Percentiles rank a stretch among this genome's conserved stretches.
Evolutionary conservation across 1,140 invertebrate species (phyloP).

Genomic region (Amyelois transitella): DNA sequence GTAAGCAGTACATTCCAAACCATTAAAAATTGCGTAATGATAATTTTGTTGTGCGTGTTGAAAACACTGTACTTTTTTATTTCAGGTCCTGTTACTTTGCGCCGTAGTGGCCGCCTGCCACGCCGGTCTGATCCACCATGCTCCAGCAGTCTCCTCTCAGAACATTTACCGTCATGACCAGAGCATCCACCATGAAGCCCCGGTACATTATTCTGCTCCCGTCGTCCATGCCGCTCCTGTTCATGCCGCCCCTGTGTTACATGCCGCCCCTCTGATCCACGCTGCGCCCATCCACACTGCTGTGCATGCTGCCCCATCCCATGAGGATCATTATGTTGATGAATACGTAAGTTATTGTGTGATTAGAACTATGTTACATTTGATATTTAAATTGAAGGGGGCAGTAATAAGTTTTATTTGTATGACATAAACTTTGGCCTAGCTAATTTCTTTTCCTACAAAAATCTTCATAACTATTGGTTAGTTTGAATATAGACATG

Average conservation of each 20-base stretch:
- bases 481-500: no score
- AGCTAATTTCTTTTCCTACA: no score
- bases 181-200: slow-evolving; percentile 10
- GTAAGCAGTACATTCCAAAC: slow-evolving; percentile 36
- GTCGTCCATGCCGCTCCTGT: slow-evolving; percentile 12
- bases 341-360: slow-evolving; percentile 47
- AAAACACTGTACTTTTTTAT: slow-evolving; percentile 11
- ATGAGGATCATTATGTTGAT: slow-evolving; percentile 59
- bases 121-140: slow-evolving; percentile 64
- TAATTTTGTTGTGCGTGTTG: slow-evolving; percentile 1
- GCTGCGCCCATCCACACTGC: slow-evolving; percentile 22
- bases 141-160: slow-evolving; percentile 17
- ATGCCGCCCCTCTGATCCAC: slow-evolving; percentile 22
- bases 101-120: slow-evolving; percentile 55
- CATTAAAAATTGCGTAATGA: slow-evolving; percentile 9
- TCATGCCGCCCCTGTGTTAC: slow-evolving; percentile 16
- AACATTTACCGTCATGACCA: not conserved
- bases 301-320: slow-evolving; percentile 21
- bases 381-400: no score
- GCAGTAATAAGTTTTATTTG: no score
- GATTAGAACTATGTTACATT: not conserved
- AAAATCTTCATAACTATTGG: no score
- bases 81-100: slow-evolving; percentile 41
- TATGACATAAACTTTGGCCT: no score
- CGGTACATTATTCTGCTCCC: slow-evolving; percentile 23